phyloP scores from a whole-genome alignment of 1,140 invertebrate genomes.

The Trachelipus rathkii region DNA sequence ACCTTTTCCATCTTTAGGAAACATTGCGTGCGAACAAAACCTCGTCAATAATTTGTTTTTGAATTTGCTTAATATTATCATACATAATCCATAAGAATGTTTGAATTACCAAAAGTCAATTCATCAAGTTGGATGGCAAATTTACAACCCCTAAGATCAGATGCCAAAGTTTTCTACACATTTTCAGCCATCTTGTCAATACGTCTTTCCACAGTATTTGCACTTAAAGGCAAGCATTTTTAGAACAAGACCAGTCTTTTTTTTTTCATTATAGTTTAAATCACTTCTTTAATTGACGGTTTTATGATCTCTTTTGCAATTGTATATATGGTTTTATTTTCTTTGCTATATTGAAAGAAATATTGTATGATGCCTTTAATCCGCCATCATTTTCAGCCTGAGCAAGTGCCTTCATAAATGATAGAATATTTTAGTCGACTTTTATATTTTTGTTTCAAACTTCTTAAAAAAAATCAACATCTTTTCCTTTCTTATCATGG shows the following conservation, averaged over 20 bases:
- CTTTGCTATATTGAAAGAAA: no score
- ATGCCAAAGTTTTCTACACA: slow-evolving; percentile 38
- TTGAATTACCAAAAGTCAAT: slow-evolving; percentile 32
- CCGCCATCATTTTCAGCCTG: no score
- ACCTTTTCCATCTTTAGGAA: slow-evolving; percentile 31
- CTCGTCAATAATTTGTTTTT: slow-evolving; percentile 33
- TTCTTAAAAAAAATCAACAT: no score
- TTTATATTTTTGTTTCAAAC: no score
- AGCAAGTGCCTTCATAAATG: no score
- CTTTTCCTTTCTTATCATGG: no score
- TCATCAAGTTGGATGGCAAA: slow-evolving; percentile 38
- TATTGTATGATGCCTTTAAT: no score
- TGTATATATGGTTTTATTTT: no score
- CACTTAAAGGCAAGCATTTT: slow-evolving; percentile 33
- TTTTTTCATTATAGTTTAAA: slow-evolving; percentile 37
- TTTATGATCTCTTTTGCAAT: slow-evolving; percentile 14
- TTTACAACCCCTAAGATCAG: slow-evolving; percentile 31
- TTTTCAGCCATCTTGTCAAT: slow-evolving; percentile 37
- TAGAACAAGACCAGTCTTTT: slow-evolving; percentile 28
- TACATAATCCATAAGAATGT: slow-evolving; percentile 26
- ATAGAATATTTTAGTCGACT: no score
- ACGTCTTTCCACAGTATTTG: slow-evolving; percentile 20
- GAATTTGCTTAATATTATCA: slow-evolving; percentile 30
- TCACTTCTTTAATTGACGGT: slow-evolving; percentile 23
- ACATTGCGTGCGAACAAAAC: slow-evolving; percentile 33